phyloP scores from a whole-genome alignment of 2,888 invertebrate species.

The Pachymerium ferrugineum region DNA sequence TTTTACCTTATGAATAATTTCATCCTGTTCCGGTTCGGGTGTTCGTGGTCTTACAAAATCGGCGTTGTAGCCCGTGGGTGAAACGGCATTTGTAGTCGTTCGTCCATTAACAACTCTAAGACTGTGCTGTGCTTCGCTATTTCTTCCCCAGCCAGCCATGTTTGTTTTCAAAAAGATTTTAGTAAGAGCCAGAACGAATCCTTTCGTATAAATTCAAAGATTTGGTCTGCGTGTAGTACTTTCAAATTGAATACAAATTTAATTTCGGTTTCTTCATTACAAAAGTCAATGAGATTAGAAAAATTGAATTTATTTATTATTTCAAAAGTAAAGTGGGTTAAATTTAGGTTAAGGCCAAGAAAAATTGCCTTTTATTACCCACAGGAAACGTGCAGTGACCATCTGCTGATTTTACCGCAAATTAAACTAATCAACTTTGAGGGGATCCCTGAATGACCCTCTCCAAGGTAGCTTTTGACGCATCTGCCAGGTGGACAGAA shows the following conservation, averaged over 20 bases:
- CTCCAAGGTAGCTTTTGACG: not conserved
- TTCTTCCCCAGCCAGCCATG: not conserved
- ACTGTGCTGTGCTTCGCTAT: not conserved
- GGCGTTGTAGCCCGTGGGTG: conserved; percentile 17
- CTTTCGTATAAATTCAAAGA: not conserved
- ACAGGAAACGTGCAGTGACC: conserved; percentile 9
- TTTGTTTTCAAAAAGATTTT: not conserved
- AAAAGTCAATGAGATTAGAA: too few relatives aligned
- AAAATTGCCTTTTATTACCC: too few relatives aligned
- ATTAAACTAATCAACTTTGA: not conserved
- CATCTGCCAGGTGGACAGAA: conserved; percentile 2
- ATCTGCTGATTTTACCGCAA: not conserved
- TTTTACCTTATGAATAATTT: conserved; percentile 30
- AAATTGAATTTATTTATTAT: too few relatives aligned
- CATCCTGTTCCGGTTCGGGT: conserved; percentile 27
- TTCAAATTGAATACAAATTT: too few relatives aligned
- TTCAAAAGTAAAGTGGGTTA: too few relatives aligned
- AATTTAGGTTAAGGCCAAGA: too few relatives aligned
- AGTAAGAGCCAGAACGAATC: not conserved
- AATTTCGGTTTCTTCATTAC: too few relatives aligned
- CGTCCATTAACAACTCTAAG: not conserved
- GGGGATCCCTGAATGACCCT: too few relatives aligned
- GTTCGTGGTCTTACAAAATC: not conserved
- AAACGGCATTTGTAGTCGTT: not conserved
- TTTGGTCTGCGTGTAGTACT: not conserved